Evolutionary conservation across 2,113 vertebrate genomes (phyloP).

Genomic region (Heloderma charlesbogerti): DNA sequence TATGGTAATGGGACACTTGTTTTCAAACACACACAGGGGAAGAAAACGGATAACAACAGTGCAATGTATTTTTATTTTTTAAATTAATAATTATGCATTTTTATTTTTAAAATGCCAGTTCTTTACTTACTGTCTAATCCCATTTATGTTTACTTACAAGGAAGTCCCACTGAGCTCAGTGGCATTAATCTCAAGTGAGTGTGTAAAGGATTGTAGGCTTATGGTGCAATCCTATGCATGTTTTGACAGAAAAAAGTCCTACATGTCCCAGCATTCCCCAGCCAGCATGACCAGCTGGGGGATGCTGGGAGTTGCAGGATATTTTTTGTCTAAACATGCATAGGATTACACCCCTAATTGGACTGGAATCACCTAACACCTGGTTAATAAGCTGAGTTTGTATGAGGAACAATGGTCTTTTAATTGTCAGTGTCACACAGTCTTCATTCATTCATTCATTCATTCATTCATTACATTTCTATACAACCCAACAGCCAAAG

Average conservation of each 20-base stretch:
- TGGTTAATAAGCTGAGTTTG: background rate
- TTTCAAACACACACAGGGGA: too few relatives aligned
- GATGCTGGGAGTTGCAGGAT: too few relatives aligned
- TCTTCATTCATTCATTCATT: too few relatives aligned
- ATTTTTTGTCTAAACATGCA: too few relatives aligned
- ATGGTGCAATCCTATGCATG: too few relatives aligned
- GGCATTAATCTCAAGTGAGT: background rate
- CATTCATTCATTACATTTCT: too few relatives aligned
- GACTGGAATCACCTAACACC: background rate
- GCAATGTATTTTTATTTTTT: background rate
- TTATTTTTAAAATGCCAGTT: background rate
- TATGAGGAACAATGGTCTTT: background rate
- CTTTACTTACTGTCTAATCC: background rate
- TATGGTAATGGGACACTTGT: background rate
- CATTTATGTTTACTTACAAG: background rate
- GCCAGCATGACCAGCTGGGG: too few relatives aligned
- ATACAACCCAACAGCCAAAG: too few relatives aligned
- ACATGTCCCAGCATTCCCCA: too few relatives aligned
- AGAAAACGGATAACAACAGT: background rate
- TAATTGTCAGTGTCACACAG: background rate
- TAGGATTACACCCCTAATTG: too few relatives aligned
- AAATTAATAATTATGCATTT: background rate
- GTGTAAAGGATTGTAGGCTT: background rate
- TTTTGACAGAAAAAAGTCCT: too few relatives aligned
- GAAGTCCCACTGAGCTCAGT: background rate